These are phyloP conservation scores for Scrobipalpa costella DNA, from an alignment of 2,888 invertebrate genomes.

Conservation along the genomic window DNA sequence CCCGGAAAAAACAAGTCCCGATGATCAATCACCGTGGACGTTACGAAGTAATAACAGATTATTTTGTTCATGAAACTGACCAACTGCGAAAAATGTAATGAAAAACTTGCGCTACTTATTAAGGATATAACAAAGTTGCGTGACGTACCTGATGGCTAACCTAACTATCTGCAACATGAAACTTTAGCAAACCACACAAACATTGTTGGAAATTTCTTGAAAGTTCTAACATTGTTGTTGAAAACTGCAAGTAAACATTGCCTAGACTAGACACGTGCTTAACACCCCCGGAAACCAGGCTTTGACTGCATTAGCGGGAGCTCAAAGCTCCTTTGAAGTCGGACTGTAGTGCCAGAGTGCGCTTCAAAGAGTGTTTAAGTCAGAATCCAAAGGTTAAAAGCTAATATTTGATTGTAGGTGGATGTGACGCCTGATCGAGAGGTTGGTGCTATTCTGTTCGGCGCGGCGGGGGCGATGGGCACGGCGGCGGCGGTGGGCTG, in stretches of 20 bases:
- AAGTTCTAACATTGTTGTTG: background rate
- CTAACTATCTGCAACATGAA: background rate
- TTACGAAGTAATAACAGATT: background rate
- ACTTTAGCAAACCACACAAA: background rate
- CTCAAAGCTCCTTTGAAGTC: constrained; percentile 17
- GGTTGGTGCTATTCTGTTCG: constrained; percentile 68
- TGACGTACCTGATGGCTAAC: background rate
- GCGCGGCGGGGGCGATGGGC: constrained; percentile 62
- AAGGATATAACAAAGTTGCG: background rate
- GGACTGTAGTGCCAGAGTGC: background rate
- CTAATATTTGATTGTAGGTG: constrained; percentile 49
- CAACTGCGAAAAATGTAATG: background rate
- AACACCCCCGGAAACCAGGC: background rate
- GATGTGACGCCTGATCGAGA: constrained; percentile 77
- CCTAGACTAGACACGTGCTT: background rate
- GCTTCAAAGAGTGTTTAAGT: background rate
- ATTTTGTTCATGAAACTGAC: background rate
- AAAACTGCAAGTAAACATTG: background rate
- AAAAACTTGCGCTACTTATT: background rate
- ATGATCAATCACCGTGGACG: background rate
- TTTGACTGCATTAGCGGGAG: constrained; percentile 10
- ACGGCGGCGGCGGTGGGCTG: constrained; percentile 59
- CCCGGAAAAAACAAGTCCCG: background rate
- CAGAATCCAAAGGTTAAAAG: background rate
- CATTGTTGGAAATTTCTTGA: background rate